phyloP scores from a whole-genome alignment of 2,113 vertebrate species.

The Hymenochirus boettgeri region DNA sequence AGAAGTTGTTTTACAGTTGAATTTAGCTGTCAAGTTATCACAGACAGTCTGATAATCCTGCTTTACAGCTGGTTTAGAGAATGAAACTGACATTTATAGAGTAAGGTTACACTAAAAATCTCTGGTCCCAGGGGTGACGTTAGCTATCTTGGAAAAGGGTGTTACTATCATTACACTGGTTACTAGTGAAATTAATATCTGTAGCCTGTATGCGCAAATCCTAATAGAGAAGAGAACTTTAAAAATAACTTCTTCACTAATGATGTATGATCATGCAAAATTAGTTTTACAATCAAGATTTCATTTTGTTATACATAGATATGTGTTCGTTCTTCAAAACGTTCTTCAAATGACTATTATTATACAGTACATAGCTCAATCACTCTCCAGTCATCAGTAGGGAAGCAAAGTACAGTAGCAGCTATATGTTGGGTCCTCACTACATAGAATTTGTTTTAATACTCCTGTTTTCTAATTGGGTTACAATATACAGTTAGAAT shows the following conservation, averaged over 20 bases:
- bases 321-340: too few species aligned
- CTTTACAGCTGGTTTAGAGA: constrained; percentile 4
- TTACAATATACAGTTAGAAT: too few species aligned
- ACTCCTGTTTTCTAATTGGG: too few species aligned
- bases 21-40: constrained; percentile 29
- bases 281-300: too few species aligned
- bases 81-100: not conserved
- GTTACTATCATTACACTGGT: not conserved
- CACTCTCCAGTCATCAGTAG: too few species aligned
- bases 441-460: too few species aligned
- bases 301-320: too few species aligned
- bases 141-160: not conserved
- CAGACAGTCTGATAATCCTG: constrained; percentile 23
- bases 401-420: too few species aligned
- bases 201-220: not conserved
- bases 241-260: not conserved
- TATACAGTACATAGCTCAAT: too few species aligned
- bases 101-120: not conserved
- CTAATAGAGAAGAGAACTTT: not conserved
- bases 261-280: too few species aligned
- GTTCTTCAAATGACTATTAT: too few species aligned
- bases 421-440: too few species aligned
- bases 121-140: not conserved
- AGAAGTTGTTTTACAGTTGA: constrained; percentile 2
- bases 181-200: not conserved